A percentile compares a stretch with the other conserved stretches of the same genome.
phyloP scores from a whole-genome alignment of 2,888 invertebrate species.

The Octodonta nipae region DNA sequence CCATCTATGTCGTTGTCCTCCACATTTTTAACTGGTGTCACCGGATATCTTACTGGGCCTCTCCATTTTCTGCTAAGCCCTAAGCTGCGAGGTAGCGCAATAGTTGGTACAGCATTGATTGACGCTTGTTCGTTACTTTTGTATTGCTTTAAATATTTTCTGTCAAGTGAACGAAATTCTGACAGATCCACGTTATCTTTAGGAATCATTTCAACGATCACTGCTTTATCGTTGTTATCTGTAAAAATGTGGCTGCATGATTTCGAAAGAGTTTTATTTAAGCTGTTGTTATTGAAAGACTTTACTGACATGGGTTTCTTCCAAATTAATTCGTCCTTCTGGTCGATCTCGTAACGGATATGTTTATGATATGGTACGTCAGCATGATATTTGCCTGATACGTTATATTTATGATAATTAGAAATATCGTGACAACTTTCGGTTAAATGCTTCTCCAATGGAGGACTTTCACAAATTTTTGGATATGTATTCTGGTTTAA shows the following conservation, averaged over 20 bases:
- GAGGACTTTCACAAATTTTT: too few species aligned
- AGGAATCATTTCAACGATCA: constrained; percentile 30
- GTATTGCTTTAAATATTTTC: not conserved
- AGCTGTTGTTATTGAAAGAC: constrained; percentile 2
- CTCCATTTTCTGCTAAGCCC: constrained; percentile 47
- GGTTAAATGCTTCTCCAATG: constrained; percentile 20
- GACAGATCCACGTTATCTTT: constrained; percentile 18
- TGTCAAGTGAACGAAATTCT: constrained; percentile 17
- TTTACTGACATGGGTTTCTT: constrained; percentile 7
- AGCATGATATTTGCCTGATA: too few species aligned
- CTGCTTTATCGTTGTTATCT: constrained; percentile 22
- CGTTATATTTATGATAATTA: constrained; percentile 25
- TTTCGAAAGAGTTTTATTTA: constrained; percentile 24
- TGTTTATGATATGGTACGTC: constrained; percentile 34
- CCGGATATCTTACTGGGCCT: constrained; percentile 51
- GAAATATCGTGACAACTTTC: constrained; percentile 32
- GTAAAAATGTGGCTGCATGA: constrained; percentile 25
- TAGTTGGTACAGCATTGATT: constrained; percentile 36
- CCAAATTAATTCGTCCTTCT: constrained; percentile 18
- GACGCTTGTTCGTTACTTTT: constrained; percentile 7
- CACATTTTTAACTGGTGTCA: constrained; percentile 45
- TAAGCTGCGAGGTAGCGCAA: constrained; percentile 46
- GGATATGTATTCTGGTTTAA: too few species aligned
- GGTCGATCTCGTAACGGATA: constrained; percentile 33
- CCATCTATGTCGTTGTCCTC: constrained; percentile 16